Evolutionary conservation across 2,797 vertebrate species (phyloP), one percentile per base, ranked within the genome.

Genomic region (Chelmon rostratus): DNA sequence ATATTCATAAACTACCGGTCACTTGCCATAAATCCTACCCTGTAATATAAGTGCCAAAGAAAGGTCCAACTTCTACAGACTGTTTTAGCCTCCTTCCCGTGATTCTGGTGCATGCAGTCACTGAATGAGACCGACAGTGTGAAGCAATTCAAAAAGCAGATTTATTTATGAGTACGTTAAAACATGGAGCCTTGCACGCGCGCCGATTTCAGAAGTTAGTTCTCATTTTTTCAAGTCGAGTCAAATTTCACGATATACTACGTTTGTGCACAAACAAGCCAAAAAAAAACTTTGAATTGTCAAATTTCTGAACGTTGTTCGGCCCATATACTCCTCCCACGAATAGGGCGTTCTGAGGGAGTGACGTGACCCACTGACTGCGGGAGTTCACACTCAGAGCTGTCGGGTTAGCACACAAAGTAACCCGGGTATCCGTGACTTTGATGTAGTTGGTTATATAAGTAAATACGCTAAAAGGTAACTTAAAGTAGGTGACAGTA

Each of bases 341-440:
- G 10, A 57, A 9, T 6, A 1, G 40, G 6, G 21, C 44, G 25
- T 12, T 4, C 21, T 9, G 44, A 23, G 37, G 37, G 21, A 23
- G 12, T 91, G 86, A 92, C 90, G 92, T 91, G 40, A 89, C 1
- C 28, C 40, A 2, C 28, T 9, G 53, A 59, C 69, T 1, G 37
- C 6, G 38, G 37, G 42, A 21, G 47, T 63, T 52, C 46, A 33
- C 64, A 1, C 56, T 47, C 35, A 10, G 18, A 78, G 42, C 23
- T 18, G 73, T 54, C n/a, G 38, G 59, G 63, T 69, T 23, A 68
- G 76, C 68, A 68, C 72, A 53, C 28, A 65, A 80, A 81, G 73
- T 84, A 61, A 72, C 15, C 46, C 37, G 52, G 77, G 18, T 81
- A 4, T 21, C 58, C 9, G 2, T 33, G 62, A 73, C 61, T 66